These are phyloP conservation scores for Botia almorhae DNA, from an alignment of 2,797 vertebrate genomes.

Conservation along the genomic window DNA sequence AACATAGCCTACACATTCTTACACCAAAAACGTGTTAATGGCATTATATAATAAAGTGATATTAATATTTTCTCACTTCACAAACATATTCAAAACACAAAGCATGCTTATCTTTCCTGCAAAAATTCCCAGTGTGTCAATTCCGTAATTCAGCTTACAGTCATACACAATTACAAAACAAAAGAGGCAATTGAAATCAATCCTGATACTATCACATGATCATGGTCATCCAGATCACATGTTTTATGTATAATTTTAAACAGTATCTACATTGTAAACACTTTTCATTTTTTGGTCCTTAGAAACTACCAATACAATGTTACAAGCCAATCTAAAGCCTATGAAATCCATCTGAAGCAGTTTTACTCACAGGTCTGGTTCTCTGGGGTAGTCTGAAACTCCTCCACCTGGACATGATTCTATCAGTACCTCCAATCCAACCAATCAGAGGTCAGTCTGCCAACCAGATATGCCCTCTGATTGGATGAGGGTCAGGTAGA, in stretches of 20 bases:
- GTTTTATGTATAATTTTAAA: neutral
- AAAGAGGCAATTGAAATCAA: neutral
- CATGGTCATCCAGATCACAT: too few species aligned
- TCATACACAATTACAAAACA: neutral
- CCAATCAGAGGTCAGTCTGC: slow-evolving; percentile 36
- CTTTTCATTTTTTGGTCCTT: neutral
- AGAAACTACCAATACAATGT: neutral
- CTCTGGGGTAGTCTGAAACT: slow-evolving; percentile 66
- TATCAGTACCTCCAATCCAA: slow-evolving; percentile 27
- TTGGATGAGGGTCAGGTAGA: slow-evolving; percentile 37
- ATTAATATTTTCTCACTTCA: neutral
- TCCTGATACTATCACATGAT: too few species aligned
- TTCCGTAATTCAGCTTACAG: neutral
- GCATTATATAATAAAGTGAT: neutral
- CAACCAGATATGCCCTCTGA: slow-evolving; percentile 28
- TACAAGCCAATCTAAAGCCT: neutral
- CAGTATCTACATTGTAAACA: neutral
- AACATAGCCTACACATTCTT: neutral
- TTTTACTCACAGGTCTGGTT: slow-evolving; percentile 61
- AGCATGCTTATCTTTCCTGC: neutral
- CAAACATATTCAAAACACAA: slow-evolving; percentile 5
- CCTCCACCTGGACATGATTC: slow-evolving; percentile 73
- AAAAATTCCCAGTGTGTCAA: neutral
- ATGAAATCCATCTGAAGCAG: neutral
- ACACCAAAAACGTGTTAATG: neutral